Percentiles rank a stretch among this genome's conserved stretches.
Evolutionary conservation across 2,797 vertebrate genomes (phyloP).

Genomic region (Erpetoichthys calabaricus): DNA sequence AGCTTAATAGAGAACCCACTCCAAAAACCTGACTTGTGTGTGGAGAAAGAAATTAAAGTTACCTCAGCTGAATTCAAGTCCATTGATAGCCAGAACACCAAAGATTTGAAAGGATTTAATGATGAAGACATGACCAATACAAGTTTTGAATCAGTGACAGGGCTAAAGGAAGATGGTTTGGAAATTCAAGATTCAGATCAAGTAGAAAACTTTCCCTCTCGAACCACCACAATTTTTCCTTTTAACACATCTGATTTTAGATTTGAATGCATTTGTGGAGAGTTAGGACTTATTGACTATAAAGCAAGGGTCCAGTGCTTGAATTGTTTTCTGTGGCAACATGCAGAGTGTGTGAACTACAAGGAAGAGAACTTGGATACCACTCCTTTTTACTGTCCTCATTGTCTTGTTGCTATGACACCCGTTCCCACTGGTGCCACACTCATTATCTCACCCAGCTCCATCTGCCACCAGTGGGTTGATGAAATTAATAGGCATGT

Average conservation of each 20-base stretch:
- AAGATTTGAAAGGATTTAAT: too few relatives aligned
- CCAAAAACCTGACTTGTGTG: conserved; percentile 11
- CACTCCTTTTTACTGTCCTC: conserved; percentile 91
- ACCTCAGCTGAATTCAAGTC: conserved; percentile 6
- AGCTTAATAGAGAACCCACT: conserved; percentile 14
- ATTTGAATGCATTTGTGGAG: conserved; percentile 93
- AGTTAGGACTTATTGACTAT: conserved; percentile 68
- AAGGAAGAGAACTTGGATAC: conserved; percentile 73
- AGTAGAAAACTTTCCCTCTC: conserved; percentile 32
- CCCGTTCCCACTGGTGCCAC: conserved; percentile 85
- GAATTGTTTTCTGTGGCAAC: conserved; percentile 90
- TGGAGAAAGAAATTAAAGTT: conserved; percentile 20
- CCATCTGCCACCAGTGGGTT: conserved; percentile 97
- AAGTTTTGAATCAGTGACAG: conserved; percentile 17
- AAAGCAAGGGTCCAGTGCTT: conserved; percentile 91
- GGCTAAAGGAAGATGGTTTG: conserved; percentile 6
- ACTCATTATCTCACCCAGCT: conserved; percentile 92
- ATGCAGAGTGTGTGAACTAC: conserved; percentile 90
- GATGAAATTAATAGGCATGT: conserved; percentile 93
- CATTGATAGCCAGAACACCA: conserved; percentile 1
- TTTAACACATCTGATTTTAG: conserved; percentile 71
- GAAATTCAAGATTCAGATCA: conserved; percentile 15
- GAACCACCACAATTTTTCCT: conserved; percentile 41
- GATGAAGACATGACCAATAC: conserved; percentile 12
- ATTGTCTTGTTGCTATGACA: conserved; percentile 95